Percentiles rank a stretch among this genome's conserved stretches.
These are phyloP conservation scores for Pachycephus smyrnensis DNA, from an alignment of 2,888 invertebrate species.

Conservation along the genomic window DNA sequence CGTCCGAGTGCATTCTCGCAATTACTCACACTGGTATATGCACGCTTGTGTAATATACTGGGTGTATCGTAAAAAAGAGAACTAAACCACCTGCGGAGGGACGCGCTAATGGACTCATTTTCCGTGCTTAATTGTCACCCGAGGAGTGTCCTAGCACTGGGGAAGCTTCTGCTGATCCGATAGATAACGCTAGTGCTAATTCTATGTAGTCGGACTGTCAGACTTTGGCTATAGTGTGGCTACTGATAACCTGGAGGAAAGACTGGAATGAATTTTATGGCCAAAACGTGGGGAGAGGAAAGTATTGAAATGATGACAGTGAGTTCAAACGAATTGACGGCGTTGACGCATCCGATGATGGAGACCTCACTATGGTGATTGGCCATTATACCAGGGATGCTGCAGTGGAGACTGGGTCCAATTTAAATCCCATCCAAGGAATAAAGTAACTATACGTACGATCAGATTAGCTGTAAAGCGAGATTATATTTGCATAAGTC, in stretches of 20 bases:
- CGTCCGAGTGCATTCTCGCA: conserved; percentile 37
- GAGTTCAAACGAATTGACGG: too few relatives aligned
- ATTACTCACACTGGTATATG: conserved; percentile 32
- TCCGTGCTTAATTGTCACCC: conserved; percentile 13
- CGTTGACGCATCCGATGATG: too few relatives aligned
- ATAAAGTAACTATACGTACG: conserved; percentile 44
- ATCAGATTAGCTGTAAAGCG: conserved; percentile 49
- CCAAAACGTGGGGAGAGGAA: too few relatives aligned
- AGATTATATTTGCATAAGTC: conserved; percentile 65
- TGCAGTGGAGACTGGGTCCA: conserved; percentile 16
- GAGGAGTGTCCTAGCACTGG: background rate
- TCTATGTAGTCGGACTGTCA: too few relatives aligned
- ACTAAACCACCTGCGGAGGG: conserved; percentile 34
- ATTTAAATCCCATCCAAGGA: conserved; percentile 58
- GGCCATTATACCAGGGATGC: too few relatives aligned
- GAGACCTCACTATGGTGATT: too few relatives aligned
- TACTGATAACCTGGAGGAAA: too few relatives aligned
- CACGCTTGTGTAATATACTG: conserved; percentile 11
- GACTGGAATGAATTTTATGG: too few relatives aligned
- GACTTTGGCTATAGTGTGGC: too few relatives aligned
- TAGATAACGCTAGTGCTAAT: background rate
- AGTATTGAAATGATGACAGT: too few relatives aligned
- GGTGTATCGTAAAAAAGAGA: conserved; percentile 33
- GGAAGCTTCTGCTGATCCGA: background rate
- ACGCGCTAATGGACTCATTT: conserved; percentile 23